Conservation (phyloP, 2,888 invertebrate species). For the Eupeodes luniger region DNA sequence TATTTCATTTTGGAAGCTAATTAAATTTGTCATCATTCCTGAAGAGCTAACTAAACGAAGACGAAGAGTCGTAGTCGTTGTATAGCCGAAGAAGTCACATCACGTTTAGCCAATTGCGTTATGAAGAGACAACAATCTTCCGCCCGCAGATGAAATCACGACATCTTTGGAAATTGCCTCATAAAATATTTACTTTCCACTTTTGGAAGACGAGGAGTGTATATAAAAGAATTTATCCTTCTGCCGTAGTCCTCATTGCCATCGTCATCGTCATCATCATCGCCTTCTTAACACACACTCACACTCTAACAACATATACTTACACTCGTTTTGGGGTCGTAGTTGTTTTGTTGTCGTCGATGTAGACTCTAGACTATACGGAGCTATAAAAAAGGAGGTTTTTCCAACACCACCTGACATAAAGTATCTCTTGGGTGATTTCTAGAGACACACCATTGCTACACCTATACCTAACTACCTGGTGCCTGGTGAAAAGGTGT, state of each 20-base stretch:
- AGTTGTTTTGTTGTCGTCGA: background rate
- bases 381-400: conserved; percentile 2
- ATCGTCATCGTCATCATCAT: conserved; percentile 44
- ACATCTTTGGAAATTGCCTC: conserved; percentile 63
- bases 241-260: background rate
- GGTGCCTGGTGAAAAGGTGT: conserved; percentile 73
- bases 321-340: background rate
- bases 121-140: conserved; percentile 53
- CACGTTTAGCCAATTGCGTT: conserved; percentile 65
- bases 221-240: conserved; percentile 46
- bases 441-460: conserved; percentile 54
- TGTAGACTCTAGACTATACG: background rate
- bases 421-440: conserved; percentile 70
- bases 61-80: conserved; percentile 7
- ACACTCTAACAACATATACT: conserved; percentile 1
- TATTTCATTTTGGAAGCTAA: conserved; percentile 42
- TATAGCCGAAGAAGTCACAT: conserved; percentile 40
- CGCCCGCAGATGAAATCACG: conserved; percentile 69
- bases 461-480: too few species aligned
- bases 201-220: conserved; percentile 42
- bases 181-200: conserved; percentile 74
- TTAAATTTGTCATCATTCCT: conserved; percentile 51
- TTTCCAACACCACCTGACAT: conserved; percentile 28
- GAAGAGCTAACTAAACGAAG: conserved; percentile 25
- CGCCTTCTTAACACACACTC: conserved; percentile 33